phyloP scores from a whole-genome alignment of 2,113 vertebrate species.

The Lampris megalopsis region DNA sequence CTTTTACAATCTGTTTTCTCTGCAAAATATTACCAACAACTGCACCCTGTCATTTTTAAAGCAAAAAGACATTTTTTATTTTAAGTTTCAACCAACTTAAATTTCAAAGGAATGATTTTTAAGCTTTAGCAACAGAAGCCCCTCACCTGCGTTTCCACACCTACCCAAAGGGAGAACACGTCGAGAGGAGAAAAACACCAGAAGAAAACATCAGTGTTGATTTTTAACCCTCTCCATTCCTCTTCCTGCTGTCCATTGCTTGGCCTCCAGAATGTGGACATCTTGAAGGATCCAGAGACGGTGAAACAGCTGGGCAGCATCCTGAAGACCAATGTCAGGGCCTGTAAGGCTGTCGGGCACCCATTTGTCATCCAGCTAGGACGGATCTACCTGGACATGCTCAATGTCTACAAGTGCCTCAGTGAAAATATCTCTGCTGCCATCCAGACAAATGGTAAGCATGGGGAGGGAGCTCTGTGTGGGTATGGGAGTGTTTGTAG shows the following conservation, averaged over 20 bases:
- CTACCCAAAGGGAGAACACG: too few relatives aligned
- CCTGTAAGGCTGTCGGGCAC: constrained; percentile 97
- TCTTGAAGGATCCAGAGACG: constrained; percentile 98
- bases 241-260: not conserved
- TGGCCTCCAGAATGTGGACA: constrained; percentile 92
- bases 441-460: constrained; percentile 96
- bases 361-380: constrained; percentile 98
- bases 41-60: too few relatives aligned
- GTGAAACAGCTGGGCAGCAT: constrained; percentile 99
- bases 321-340: constrained; percentile 97
- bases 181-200: too few relatives aligned
- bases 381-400: constrained; percentile 99
- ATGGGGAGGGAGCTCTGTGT: constrained; percentile 14
- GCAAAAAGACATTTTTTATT: too few relatives aligned
- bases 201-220: not conserved
- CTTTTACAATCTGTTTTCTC: too few relatives aligned
- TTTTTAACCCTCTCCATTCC: not conserved
- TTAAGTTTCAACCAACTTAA: too few relatives aligned
- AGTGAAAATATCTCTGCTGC: constrained; percentile 99
- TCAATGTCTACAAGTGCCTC: constrained; percentile 99
- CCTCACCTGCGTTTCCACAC: too few relatives aligned
- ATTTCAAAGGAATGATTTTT: too few relatives aligned
- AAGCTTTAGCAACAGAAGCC: too few relatives aligned
- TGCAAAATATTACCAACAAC: too few relatives aligned
- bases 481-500: constrained; percentile 8